Percentiles rank a stretch among this genome's conserved stretches.
Evolutionary conservation across 2,113 vertebrate genomes (phyloP).

Genomic region (Atherinomorus stipes): DNA sequence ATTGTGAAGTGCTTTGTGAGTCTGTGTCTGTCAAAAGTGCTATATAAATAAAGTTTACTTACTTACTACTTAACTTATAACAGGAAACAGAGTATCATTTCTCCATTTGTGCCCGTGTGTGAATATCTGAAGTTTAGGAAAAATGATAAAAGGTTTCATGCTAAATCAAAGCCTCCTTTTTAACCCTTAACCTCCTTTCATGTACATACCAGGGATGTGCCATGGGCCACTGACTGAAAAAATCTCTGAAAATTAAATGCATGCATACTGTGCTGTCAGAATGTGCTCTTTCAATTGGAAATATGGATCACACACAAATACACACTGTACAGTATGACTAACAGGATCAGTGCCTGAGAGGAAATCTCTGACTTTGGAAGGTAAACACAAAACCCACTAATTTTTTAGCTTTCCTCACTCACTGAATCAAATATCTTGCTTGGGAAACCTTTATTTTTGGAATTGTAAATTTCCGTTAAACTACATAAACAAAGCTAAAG

Average conservation of each 20-base stretch:
- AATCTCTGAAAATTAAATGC: not conserved
- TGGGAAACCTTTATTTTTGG: too few species aligned
- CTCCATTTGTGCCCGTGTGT: not conserved
- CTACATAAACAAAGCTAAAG: too few species aligned
- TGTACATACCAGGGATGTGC: not conserved
- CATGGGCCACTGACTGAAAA: not conserved
- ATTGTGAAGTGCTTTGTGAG: too few species aligned
- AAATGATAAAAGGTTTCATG: constrained; percentile 2
- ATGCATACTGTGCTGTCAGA: not conserved
- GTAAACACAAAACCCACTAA: too few species aligned
- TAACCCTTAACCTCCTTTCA: not conserved
- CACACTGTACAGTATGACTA: not conserved
- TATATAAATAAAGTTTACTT: too few species aligned
- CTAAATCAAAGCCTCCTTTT: constrained; percentile 33
- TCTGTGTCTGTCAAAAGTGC: too few species aligned
- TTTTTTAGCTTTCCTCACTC: too few species aligned
- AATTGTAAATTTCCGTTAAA: too few species aligned
- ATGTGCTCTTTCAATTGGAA: constrained; percentile 29
- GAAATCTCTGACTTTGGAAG: not conserved
- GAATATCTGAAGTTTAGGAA: constrained; percentile 12
- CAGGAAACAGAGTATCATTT: too few species aligned
- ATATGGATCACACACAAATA: constrained; percentile 21
- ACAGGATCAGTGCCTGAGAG: not conserved
- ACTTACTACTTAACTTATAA: too few species aligned
- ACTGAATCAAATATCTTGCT: too few species aligned